Evolutionary conservation across 1,140 invertebrate genomes (phyloP).

Genomic region (Cepaea nemoralis): DNA sequence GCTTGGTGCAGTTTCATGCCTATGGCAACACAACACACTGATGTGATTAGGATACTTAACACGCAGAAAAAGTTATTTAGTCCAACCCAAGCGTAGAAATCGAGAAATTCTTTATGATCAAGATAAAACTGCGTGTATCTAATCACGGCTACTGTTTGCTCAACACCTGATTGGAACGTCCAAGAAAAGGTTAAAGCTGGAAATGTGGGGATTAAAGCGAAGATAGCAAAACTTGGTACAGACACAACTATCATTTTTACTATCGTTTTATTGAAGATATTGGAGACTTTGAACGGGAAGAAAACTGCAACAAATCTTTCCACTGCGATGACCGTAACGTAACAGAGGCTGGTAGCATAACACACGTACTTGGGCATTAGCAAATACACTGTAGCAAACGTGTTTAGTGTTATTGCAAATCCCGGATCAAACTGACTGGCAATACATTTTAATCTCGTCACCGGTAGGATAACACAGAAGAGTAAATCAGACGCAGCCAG

Average conservation of each 20-base stretch:
- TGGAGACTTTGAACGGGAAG: constrained; percentile 15
- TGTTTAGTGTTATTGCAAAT: neutral
- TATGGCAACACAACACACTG: neutral
- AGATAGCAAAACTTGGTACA: neutral
- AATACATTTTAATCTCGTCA: neutral
- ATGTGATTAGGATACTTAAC: neutral
- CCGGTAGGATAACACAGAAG: neutral
- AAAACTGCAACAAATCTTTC: constrained; percentile 22
- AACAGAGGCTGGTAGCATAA: neutral
- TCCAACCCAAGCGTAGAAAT: constrained; percentile 5
- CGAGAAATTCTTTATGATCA: neutral
- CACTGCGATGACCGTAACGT: neutral
- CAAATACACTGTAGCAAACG: neutral
- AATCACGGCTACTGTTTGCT: neutral
- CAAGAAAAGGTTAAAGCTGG: neutral
- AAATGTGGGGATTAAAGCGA: neutral
- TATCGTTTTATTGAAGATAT: neutral
- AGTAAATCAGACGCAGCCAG: neutral
- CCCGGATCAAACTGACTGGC: neutral
- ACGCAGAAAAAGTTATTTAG: constrained; percentile 9
- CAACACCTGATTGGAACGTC: neutral
- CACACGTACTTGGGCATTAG: neutral
- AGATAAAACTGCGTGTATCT: neutral
- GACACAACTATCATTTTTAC: neutral
- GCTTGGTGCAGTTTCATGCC: neutral